A percentile compares a stretch with the other conserved stretches of the same genome.
phyloP scores from a whole-genome alignment of 2,797 vertebrate genomes.

The Potorous gilbertii region DNA sequence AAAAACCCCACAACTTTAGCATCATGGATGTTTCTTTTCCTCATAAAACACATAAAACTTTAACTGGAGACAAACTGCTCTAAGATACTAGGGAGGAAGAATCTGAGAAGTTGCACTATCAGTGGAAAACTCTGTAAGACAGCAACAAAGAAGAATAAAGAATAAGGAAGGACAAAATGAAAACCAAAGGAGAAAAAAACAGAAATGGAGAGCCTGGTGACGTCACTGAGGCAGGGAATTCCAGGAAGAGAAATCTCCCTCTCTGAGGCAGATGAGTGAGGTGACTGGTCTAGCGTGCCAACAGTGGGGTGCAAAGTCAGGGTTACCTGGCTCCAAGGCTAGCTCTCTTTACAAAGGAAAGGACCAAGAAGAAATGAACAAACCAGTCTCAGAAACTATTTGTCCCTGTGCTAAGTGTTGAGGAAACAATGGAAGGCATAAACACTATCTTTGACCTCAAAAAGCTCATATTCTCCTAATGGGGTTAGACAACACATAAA shows the following conservation, averaged over 20 bases:
- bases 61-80: not conserved
- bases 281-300: not conserved
- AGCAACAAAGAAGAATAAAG: not conserved
- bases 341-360: not conserved
- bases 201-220: not conserved
- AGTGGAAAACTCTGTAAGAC: not conserved
- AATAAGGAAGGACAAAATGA: not conserved
- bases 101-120: not conserved
- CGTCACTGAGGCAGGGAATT: not conserved
- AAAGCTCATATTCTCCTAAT: not conserved
- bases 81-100: not conserved
- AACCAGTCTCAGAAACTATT: not conserved
- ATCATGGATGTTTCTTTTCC: not conserved
- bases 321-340: not conserved
- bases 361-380: not conserved
- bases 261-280: accelerated
- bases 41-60: not conserved
- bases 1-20: not conserved
- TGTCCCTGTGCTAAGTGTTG: not conserved
- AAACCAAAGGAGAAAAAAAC: not conserved
- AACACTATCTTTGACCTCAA: not conserved
- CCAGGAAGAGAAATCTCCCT: not conserved
- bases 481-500: not conserved
- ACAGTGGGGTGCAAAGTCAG: not conserved
- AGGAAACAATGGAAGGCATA: not conserved